phyloP scores from a whole-genome alignment of 2,797 vertebrate genomes.

The Gallinago solitaria region DNA sequence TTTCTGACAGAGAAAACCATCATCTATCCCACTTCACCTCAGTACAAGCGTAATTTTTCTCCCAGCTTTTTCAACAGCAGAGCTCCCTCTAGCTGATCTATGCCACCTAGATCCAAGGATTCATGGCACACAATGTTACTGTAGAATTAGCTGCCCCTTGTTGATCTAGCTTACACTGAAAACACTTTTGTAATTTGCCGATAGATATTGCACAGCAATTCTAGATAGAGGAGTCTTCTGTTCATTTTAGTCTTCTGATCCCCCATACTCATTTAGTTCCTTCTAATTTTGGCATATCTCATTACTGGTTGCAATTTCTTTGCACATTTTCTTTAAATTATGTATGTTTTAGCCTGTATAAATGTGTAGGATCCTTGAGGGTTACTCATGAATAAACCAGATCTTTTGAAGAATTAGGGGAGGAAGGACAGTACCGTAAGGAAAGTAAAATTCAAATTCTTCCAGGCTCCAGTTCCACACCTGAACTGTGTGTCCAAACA shows the following conservation, averaged over 20 bases:
- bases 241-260: background rate
- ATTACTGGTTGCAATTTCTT: background rate
- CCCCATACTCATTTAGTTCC: background rate
- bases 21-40: background rate
- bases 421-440: background rate
- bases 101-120: background rate
- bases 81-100: background rate
- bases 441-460: background rate
- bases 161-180: background rate
- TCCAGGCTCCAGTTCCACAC: background rate
- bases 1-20: background rate
- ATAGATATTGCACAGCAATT: background rate
- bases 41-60: background rate
- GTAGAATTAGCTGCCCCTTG: background rate
- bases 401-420: background rate
- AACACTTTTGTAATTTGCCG: background rate
- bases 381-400: background rate
- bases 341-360: fast-evolving
- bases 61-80: background rate
- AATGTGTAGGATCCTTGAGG: background rate
- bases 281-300: background rate
- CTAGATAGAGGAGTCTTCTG: background rate
- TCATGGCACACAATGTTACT: background rate
- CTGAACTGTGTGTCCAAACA: background rate
- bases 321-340: background rate